Base-by-base conservation (phyloP, 2,888 invertebrate genomes). In the Allygus modestus region DNA sequence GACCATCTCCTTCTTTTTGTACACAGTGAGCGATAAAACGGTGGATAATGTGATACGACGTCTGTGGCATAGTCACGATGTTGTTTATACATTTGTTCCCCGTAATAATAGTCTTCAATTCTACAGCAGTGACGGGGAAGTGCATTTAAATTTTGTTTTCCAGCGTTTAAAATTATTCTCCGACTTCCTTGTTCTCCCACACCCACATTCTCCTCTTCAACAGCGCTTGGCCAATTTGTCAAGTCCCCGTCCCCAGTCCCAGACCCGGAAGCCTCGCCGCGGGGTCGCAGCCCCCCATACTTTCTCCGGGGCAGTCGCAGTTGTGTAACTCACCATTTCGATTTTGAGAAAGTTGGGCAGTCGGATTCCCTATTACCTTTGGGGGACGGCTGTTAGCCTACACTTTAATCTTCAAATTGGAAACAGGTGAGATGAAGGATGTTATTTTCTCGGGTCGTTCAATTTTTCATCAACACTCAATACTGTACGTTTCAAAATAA, bases 261-360 rank as follows among this genome's bases (percentile, higher is more conserved):
- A 20, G 37, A 37, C 37, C 4, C 37, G n/a, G n/a, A n/a, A n/a
- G n/a, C n/a, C n/a, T 11, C 58, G 23, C 58, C 58, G 58, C 58
- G 20, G 58, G 58, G 58, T 58, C 58, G 58, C 4, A 58, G 58
- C 58, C 58, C 58, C 58, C 58, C 58, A 23, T n/a, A 58, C 58
- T 58, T 58, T 58, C 58, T 58, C 58, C 23, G 58, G 20, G n/a
- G 17, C 51, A 17, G 51, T 51, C n/a, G 23, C 58, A 58, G 58
- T 58, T 58, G 58, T 58, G 58, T 23, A 58, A 58, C 58, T 20
- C 58, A 4, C 58, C 58, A 23, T 58, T 58, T 23, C 7, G 46
- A 23, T n/a, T 58, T 58, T n/a, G 58, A 23, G 58, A n/a, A 58
- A n/a, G 58, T 58, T 23, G 58, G 58, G 20, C 23, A 46, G 46